A percentile compares a stretch with the other conserved stretches of the same genome.
Conservation (phyloP, 2,888 invertebrate genomes). For the Troglohyphantes excavatus region DNA sequence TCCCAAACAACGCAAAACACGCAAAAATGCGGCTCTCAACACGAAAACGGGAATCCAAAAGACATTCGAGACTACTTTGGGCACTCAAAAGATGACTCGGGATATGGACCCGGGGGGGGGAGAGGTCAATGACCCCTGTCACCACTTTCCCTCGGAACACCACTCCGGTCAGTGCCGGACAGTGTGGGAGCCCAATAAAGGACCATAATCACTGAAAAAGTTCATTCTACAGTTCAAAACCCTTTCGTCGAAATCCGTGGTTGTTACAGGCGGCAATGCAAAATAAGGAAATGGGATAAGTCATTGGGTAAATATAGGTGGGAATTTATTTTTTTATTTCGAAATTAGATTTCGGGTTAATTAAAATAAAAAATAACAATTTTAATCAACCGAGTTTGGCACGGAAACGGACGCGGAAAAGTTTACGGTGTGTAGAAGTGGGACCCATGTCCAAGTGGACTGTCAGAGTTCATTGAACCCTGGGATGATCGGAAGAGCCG, state of each 20-base stretch:
- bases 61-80: background rate
- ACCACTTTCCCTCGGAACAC: background rate
- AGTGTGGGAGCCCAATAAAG: too few relatives aligned
- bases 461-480: slow-evolving; percentile 9
- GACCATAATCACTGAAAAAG: too few relatives aligned
- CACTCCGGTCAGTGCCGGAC: background rate
- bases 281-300: too few relatives aligned
- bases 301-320: too few relatives aligned
- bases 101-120: background rate
- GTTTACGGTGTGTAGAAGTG: background rate
- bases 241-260: too few relatives aligned
- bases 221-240: too few relatives aligned
- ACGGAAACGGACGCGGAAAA: too few relatives aligned
- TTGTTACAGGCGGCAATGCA: too few relatives aligned
- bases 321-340: too few relatives aligned
- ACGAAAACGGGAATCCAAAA: background rate
- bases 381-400: too few relatives aligned
- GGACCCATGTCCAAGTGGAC: background rate
- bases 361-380: too few relatives aligned
- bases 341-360: too few relatives aligned
- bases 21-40: background rate
- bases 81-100: background rate
- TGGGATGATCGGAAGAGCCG: background rate
- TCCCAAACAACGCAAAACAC: background rate
- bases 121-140: background rate